These are phyloP conservation scores for Daubentonia madagascariensis DNA, from an alignment of 2,113 vertebrate species.

Conservation along the genomic window DNA sequence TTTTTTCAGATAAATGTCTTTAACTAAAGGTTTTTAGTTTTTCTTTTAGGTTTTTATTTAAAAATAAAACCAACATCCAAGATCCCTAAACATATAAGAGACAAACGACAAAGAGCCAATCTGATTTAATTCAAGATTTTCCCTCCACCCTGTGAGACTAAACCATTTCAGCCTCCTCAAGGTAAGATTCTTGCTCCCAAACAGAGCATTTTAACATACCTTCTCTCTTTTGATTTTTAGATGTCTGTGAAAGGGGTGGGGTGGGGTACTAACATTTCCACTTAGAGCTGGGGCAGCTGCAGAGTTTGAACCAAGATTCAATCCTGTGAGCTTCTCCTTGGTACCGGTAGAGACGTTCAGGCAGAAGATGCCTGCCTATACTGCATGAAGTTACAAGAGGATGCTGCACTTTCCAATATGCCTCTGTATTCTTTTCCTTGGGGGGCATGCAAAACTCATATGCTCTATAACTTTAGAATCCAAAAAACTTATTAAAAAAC, in stretches of 20 bases:
- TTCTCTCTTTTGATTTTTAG: background rate
- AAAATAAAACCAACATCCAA: background rate
- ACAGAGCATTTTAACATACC: background rate
- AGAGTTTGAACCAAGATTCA: background rate
- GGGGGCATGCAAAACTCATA: background rate
- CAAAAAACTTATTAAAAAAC: background rate
- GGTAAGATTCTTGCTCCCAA: background rate
- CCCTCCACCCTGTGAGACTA: background rate
- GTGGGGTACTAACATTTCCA: background rate
- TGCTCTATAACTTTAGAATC: background rate
- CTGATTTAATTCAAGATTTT: conserved; percentile 20
- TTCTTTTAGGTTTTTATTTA: background rate
- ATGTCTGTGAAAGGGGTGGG: background rate
- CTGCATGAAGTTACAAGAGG: background rate
- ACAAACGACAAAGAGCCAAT: background rate
- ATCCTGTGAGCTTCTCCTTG: background rate
- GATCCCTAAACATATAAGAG: background rate
- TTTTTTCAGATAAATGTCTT: background rate
- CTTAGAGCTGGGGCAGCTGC: background rate
- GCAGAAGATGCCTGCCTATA: background rate
- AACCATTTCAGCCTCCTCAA: background rate
- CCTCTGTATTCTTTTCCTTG: background rate
- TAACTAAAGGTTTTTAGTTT: background rate
- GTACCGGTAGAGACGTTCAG: background rate
- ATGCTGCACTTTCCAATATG: background rate